A percentile compares a stretch with the other conserved stretches of the same genome.
Evolutionary conservation across 2,888 invertebrate genomes (phyloP).

Genomic region (Brachylomia viminalis): DNA sequence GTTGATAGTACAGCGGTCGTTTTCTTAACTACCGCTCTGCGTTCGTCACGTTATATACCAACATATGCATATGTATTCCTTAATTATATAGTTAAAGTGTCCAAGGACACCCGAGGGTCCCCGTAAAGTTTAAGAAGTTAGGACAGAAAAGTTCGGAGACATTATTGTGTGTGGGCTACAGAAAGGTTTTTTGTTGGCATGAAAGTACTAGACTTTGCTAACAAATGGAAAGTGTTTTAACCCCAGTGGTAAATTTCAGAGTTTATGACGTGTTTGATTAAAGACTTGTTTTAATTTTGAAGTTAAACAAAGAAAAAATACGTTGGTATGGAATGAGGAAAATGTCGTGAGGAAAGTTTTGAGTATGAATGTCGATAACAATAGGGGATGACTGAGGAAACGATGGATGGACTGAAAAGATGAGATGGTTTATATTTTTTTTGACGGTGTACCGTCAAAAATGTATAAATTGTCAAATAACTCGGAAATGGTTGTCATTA

Average conservation of each 20-base stretch:
- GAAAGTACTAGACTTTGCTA: conserved; percentile 15
- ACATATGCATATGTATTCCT: conserved; percentile 42
- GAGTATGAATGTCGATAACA: no score
- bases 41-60: conserved; percentile 38
- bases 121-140: conserved; percentile 37
- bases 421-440: no score
- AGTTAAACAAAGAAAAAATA: neutral
- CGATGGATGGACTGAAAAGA: no score
- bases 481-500: no score
- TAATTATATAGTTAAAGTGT: conserved; percentile 55
- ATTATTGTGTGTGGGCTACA: conserved; percentile 16
- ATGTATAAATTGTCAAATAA: no score
- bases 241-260: neutral
- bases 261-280: neutral
- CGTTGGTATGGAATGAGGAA: neutral
- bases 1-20: conserved; percentile 59
- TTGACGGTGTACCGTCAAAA: no score
- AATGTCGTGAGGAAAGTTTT: no score
- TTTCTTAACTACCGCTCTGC: conserved; percentile 56
- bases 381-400: no score
- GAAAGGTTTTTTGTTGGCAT: conserved; percentile 20
- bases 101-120: conserved; percentile 32
- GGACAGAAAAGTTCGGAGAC: conserved; percentile 42
- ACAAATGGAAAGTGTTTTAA: conserved; percentile 23
- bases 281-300: neutral